phyloP scores from a whole-genome alignment of 2,888 invertebrate genomes.

The Diaphora mendica region DNA sequence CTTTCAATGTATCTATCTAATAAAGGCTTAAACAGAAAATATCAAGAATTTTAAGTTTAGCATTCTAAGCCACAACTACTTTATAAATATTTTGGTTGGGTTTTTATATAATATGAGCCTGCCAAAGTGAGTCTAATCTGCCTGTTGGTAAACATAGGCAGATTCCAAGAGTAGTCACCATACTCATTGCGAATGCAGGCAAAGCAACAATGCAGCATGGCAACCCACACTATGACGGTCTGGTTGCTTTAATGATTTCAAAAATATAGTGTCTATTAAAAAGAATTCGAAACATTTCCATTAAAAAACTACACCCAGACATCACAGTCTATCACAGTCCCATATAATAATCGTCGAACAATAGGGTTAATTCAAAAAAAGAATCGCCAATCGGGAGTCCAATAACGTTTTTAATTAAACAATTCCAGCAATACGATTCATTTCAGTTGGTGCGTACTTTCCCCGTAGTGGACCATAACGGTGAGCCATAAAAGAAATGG shows the following conservation, averaged over 20 bases:
- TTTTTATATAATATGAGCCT: no score
- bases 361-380: constrained; percentile 26
- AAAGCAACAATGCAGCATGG: no score
- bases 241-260: neutral
- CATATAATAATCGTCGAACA: constrained; percentile 22
- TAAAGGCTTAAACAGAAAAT: no score
- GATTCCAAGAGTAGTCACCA: no score
- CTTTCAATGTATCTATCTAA: no score
- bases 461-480: constrained; percentile 67
- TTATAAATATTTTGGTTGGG: no score
- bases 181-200: no score
- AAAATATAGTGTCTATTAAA: neutral
- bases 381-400: constrained; percentile 37
- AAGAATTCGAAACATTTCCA: neutral
- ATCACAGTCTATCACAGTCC: constrained; percentile 17
- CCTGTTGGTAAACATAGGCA: no score
- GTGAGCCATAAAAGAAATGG: constrained; percentile 72
- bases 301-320: neutral
- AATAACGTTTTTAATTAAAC: constrained; percentile 68
- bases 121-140: no score
- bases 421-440: constrained; percentile 64
- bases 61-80: no score
- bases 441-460: constrained; percentile 58
- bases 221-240: no score
- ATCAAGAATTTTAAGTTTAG: no score